Conservation (phyloP, 1,140 invertebrate species). For the Neodiprion virginianus region DNA sequence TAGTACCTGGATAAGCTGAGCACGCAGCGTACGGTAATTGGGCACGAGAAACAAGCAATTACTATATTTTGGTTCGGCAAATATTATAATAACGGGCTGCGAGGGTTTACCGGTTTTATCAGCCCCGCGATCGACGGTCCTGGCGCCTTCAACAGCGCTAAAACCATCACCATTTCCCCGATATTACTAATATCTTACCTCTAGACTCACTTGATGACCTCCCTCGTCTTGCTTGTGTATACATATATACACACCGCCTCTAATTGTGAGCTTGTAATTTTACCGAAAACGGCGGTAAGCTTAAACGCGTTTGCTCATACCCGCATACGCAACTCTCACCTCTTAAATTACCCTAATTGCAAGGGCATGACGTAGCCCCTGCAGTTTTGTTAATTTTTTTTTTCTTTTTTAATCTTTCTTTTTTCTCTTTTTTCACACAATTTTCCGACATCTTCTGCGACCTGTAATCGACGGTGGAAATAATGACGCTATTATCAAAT, state of each 20-base stretch:
- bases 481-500: too few relatives aligned
- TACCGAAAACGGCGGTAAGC: not conserved
- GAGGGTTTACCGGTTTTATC: conserved; percentile 49
- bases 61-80: conserved; percentile 52
- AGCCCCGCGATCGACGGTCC: conserved; percentile 41
- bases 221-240: too few relatives aligned
- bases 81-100: conserved; percentile 52
- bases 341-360: not conserved
- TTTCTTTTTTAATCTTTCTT: too few relatives aligned
- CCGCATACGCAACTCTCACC: not conserved
- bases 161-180: conserved; percentile 41
- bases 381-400: too few relatives aligned
- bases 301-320: not conserved
- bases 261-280: not conserved
- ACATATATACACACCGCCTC: not conserved
- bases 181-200: not conserved
- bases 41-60: conserved; percentile 51
- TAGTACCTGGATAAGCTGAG: conserved; percentile 10
- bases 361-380: not conserved
- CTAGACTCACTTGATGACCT: too few relatives aligned
- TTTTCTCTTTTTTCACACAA: too few relatives aligned
- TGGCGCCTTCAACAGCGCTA: conserved; percentile 50
- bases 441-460: too few relatives aligned
- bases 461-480: too few relatives aligned
- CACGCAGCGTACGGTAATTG: conserved; percentile 39